Percentiles rank a stretch among this genome's conserved stretches.
Conservation (phyloP, 2,797 vertebrate genomes). For the Peromyscus nudipes region DNA sequence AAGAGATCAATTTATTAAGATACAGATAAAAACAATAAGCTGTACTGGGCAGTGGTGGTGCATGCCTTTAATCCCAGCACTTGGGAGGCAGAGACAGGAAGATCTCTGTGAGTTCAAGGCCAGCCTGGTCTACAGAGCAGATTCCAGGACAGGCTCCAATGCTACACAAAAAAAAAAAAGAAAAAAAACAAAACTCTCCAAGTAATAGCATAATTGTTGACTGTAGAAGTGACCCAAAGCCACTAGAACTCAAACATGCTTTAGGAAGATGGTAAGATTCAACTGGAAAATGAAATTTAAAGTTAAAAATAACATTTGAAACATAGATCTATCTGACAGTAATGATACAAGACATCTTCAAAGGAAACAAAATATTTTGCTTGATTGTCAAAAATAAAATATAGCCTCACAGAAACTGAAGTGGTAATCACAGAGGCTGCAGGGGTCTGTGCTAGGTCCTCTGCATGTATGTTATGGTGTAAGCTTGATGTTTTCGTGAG, state of each 20-base stretch:
- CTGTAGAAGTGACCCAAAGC: background rate
- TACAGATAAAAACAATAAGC: background rate
- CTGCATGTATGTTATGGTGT: background rate
- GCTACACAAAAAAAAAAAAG: no score
- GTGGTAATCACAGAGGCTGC: background rate
- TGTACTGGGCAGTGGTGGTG: no score
- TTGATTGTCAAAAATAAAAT: background rate
- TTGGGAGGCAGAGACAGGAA: no score
- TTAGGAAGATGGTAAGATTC: background rate
- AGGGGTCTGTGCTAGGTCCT: background rate
- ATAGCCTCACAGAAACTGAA: background rate
- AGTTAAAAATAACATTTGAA: background rate
- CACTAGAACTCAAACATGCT: background rate
- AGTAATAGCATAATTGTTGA: background rate
- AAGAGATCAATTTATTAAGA: background rate
- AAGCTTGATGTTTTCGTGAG: background rate
- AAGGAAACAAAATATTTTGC: background rate
- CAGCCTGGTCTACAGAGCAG: no score
- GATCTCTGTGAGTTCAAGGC: no score
- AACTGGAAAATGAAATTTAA: background rate
- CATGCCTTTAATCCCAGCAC: no score
- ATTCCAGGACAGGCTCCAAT: no score
- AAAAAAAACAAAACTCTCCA: background rate
- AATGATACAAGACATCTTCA: background rate
- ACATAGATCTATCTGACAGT: background rate